Evolutionary conservation across 1,140 invertebrate genomes (phyloP), one percentile per base, ranked within the genome.

Genomic region (Littorina saxatilis): DNA sequence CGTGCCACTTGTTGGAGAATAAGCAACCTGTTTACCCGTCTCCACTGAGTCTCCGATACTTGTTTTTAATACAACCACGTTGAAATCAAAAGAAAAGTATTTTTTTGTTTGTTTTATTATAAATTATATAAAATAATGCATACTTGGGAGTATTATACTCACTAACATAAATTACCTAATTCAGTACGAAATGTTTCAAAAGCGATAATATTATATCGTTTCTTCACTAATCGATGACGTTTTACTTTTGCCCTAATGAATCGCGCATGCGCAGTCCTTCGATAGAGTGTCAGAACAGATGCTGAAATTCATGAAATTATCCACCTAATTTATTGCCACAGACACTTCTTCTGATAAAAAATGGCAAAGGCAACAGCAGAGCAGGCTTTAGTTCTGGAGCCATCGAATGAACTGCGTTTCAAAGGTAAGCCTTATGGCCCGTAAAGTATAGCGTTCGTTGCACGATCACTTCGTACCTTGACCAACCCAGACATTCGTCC

Each of bases 361-460:
- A 87, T 91, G 90, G 85, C 90, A 29, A 91, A 90, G 90, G 85
- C 90, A 29, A 91, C 89, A 84, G 85, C 84, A 72, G 90, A 93
- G 77, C 93, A 93, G 87, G 90, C 92, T 50, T 85, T 93, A 78
- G 82, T 84, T 78, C 87, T 93, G 85, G 92, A 93, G 35, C 93
- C 93, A 79, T 81, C 88, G 74, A 87, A 82, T 77, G 93, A 93
- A 84, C 87, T 93, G 37, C 88, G 89, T 86, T 93, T 93, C 86
- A 91, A 90, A 91, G 92, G 92, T 92, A 90, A 87, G 88, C n/a
- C 68, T 55, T 7, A n/a, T 78, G 39, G 66, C 29, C n/a, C 5
- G 7, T 37, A 73, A 81, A n/a, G 20, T 50, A 58, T 50, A 17
- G 23, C 43, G 27, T 11, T 50, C 9, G 3, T 52, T 11, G 20